phyloP scores from a whole-genome alignment of 2,113 vertebrate species.

The Fregetta grallaria region DNA sequence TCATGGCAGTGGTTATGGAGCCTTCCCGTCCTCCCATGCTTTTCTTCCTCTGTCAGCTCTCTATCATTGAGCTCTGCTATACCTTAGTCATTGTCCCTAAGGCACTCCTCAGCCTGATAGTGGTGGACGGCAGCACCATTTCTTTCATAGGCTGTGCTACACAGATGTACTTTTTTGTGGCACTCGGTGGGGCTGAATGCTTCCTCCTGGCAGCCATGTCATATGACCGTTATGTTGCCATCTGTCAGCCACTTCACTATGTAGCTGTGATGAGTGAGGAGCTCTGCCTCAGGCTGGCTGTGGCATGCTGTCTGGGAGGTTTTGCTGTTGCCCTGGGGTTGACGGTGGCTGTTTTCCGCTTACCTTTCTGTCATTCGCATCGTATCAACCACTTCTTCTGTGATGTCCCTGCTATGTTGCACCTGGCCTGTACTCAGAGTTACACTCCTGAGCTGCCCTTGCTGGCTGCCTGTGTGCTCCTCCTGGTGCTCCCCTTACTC shows the following conservation, averaged over 20 bases:
- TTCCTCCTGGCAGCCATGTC: constrained; percentile 42
- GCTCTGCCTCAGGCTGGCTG: constrained; percentile 49
- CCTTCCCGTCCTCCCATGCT: constrained; percentile 63
- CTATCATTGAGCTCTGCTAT: constrained; percentile 67
- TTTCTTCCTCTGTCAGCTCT: constrained; percentile 72
- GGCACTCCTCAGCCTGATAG: constrained; percentile 28
- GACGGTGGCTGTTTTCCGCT: constrained; percentile 47
- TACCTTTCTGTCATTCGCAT: constrained; percentile 53
- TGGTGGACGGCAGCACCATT: neutral
- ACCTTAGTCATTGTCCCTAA: constrained; percentile 67
- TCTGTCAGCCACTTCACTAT: constrained; percentile 16
- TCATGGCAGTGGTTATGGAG: constrained; percentile 31
- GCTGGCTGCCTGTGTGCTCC: constrained; percentile 58
- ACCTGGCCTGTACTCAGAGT: constrained; percentile 41
- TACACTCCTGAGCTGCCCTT: constrained; percentile 36
- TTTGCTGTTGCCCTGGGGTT: constrained; percentile 17
- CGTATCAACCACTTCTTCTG: constrained; percentile 51
- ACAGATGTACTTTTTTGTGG: constrained; percentile 72
- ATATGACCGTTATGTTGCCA: neutral
- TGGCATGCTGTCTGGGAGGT: constrained; percentile 42
- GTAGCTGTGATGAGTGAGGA: neutral
- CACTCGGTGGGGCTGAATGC: neutral
- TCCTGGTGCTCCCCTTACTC: constrained; percentile 59
- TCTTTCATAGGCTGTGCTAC: constrained; percentile 66
- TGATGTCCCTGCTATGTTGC: neutral